Conservation (phyloP, 2,113 vertebrate species). For the Malurus melanocephalus region DNA sequence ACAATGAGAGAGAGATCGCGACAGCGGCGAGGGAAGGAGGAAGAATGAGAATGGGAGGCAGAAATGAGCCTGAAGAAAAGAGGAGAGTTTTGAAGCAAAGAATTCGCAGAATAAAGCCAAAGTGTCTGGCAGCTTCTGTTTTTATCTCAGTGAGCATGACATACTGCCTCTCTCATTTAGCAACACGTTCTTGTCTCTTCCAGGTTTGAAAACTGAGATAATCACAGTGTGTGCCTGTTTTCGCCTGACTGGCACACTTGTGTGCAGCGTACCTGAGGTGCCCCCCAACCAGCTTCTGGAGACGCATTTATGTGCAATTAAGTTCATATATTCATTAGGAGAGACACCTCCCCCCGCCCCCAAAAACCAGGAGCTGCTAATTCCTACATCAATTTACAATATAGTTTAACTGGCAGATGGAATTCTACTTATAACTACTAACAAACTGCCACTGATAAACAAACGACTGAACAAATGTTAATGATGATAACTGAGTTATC, state of each 20-base stretch:
- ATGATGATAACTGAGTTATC: constrained; percentile 70
- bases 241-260: constrained; percentile 63
- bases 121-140: constrained; percentile 77
- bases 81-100: constrained; percentile 67
- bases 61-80: constrained; percentile 34
- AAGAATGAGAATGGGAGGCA: constrained; percentile 13
- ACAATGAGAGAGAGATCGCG: constrained; percentile 71
- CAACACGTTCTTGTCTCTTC: constrained; percentile 68
- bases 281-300: not conserved
- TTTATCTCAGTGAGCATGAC: constrained; percentile 73
- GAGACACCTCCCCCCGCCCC: not conserved
- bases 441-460: constrained; percentile 76
- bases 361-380: constrained; percentile 55
- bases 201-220: constrained; percentile 76
- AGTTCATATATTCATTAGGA: constrained; percentile 63
- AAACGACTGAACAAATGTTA: constrained; percentile 73
- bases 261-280: constrained; percentile 63
- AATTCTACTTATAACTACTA: constrained; percentile 78
- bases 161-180: constrained; percentile 75
- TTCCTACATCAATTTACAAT: constrained; percentile 64
- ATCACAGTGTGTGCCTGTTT: constrained; percentile 68
- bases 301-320: constrained; percentile 59
- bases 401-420: constrained; percentile 74
- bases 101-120: constrained; percentile 72
- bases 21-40: constrained; percentile 44